Evolutionary conservation across 2,888 invertebrate genomes (phyloP), one percentile per base, ranked within the genome.

Genomic region (Athetis lepigone): DNA sequence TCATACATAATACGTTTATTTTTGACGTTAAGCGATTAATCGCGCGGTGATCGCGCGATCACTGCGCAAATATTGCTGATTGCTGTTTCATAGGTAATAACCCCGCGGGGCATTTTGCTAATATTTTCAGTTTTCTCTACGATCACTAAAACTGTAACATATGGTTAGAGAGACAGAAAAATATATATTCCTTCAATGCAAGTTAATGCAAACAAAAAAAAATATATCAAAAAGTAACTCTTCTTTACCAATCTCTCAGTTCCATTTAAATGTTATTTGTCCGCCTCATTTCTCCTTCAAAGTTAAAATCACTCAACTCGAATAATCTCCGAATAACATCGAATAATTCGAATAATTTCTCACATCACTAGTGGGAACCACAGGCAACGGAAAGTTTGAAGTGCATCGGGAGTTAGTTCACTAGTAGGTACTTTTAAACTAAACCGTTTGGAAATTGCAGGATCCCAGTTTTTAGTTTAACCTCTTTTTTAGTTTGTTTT

Each of bases 361-460:
- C 77, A 62, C 81, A 71, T 47, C 81, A 73, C 79, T 80, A 78
- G 49, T 36, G 6, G 29, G 25, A 51, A 79, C 84, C 81, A 74
- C 74, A 71, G 81, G 79, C 76, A 81, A 78, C 80, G 65, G 69
- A 77, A 88, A 86, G 84, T 89, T 88, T 86, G 81, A 83, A 88
- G 87, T 88, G 85, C 86, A 85, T 79, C 63, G 83, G 77, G 67
- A 83, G 79, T 79, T 79, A 84, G 87, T 86, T 85, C 74, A 80
- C 78, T 75, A 78, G 80, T 77, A 80, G 77, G 83, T 79, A 86
- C 88, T 86, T 85, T 84, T 80, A 78, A 86, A 88, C 87, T 87
- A 88, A 88, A 87, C 87, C 79, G 82, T 85, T 81, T 82, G 85
- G 85, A 87, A 89, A 89, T 85, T 84, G 80, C 82, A 75, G 81